Base-by-base conservation (phyloP, 2,797 vertebrate species). In the Hirundo rustica region DNA sequence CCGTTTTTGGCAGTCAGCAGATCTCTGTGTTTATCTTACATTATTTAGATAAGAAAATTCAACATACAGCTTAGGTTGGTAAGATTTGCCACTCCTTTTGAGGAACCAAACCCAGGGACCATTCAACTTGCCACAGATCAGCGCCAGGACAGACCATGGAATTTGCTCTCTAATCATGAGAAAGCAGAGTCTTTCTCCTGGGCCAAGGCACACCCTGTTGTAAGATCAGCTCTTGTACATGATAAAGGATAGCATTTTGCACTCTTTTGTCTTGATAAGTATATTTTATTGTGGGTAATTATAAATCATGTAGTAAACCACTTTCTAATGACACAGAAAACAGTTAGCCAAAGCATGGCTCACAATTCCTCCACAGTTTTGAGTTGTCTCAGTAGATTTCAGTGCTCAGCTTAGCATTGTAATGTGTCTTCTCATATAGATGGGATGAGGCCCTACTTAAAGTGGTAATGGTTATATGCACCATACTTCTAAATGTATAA, bases 401-500 rank as follows among this genome's bases (percentile, higher is more conserved):
- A 70, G 16, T 55, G 67, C 70, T 87, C 50, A 82, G 77, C 60
- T 87, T 84, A 78, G 75, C 45, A 4, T 5, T 96, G 92, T 70
- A 42, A 77, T 38, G 36, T 72, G 50, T 96, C 40, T 94, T 81
- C 85, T 76, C 72, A 50, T 83, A 47, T 50, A 87, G 88, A 77
- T 61, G 55, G 70, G 80, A 89, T 64, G 54, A 92, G 71, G 91
- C 77, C 77, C 58, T 93, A 20, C 94, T 95, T 92, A 85, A 92
- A 95, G 73, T 86, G 88, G 70, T 94, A 88, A 71, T 88, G 76
- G 82, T 95, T 97, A 96, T 96, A 93, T 72, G 92, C 85, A 94
- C 85, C 92, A 66, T 97, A 76, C 84, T 93, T 90, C 90, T 96
- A 78, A 96, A 97, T 88, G 87, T 88, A 84, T 95, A 94, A 93